These are phyloP conservation scores for Myotis myotis DNA, from an alignment of 2,797 vertebrate species.

Conservation along the genomic window DNA sequence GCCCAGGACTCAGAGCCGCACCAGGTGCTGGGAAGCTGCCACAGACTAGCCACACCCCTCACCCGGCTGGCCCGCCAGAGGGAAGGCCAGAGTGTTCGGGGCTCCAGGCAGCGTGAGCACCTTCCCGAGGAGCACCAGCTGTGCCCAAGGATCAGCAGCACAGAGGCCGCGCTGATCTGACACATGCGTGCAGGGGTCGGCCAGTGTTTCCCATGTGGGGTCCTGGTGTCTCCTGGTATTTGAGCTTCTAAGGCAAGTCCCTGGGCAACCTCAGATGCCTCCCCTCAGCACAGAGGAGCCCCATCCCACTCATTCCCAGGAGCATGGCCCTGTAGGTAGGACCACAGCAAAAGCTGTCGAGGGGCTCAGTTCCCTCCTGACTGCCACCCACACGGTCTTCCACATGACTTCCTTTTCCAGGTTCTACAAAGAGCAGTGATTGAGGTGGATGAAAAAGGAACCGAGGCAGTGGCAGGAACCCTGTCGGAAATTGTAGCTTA, in stretches of 20 bases:
- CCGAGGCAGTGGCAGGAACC: slow-evolving; percentile 87
- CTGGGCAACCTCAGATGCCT: not conserved
- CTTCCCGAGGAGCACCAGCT: not conserved
- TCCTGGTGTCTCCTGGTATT: not conserved
- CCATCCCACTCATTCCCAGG: too few species aligned
- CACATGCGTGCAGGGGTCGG: accelerated
- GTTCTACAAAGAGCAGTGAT: slow-evolving; percentile 92
- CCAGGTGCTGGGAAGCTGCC: not conserved
- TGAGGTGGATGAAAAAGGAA: slow-evolving; percentile 92
- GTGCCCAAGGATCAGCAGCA: not conserved
- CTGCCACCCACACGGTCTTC: not conserved
- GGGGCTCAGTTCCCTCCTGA: not conserved
- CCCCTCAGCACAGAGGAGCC: not conserved
- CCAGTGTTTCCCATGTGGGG: not conserved
- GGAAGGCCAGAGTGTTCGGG: not conserved
- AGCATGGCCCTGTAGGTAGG: not conserved
- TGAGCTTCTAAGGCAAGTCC: not conserved
- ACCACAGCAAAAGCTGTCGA: not conserved
- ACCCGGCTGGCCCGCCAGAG: not conserved
- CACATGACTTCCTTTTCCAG: slow-evolving; percentile 79
- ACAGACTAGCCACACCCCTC: not conserved
- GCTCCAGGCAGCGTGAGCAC: not conserved
- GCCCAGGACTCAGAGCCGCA: not conserved
- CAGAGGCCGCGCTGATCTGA: not conserved
- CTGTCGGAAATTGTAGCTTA: slow-evolving; percentile 87